A percentile compares a stretch with the other conserved stretches of the same genome.
Evolutionary conservation across 2,888 invertebrate genomes (phyloP).

Genomic region (Yponomeuta evonymella): DNA sequence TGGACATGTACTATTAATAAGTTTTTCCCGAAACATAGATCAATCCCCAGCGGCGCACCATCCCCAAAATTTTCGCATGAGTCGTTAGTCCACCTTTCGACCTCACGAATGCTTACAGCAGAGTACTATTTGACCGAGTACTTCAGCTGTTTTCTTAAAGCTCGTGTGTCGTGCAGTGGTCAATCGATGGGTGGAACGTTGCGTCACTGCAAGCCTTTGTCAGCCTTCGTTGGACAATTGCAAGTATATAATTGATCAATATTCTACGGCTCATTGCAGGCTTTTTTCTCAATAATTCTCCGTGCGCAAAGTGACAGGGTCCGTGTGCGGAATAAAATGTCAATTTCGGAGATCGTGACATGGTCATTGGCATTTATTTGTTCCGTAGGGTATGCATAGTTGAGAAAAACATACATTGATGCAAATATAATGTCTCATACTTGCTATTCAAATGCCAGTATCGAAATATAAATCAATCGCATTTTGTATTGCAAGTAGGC

Average conservation of each 20-base stretch:
- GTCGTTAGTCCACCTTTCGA: no score
- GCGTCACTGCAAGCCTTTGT: slow-evolving; percentile 4
- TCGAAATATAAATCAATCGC: no score
- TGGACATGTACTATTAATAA: no score
- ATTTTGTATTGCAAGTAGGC: no score
- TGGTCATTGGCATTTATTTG: neutral
- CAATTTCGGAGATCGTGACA: neutral
- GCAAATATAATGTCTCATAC: no score
- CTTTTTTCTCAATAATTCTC: neutral
- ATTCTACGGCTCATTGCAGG: neutral
- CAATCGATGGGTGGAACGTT: slow-evolving; percentile 10
- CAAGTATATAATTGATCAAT: slow-evolving; percentile 2
- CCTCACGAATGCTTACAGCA: no score
- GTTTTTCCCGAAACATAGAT: no score
- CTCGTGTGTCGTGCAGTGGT: slow-evolving; percentile 5
- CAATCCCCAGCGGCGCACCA: no score
- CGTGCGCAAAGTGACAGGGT: no score
- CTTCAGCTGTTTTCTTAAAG: neutral
- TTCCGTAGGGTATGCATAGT: neutral
- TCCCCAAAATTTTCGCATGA: no score
- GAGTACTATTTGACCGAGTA: neutral
- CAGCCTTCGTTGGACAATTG: neutral
- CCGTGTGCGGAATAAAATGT: neutral
- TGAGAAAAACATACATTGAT: no score
- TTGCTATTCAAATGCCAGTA: no score